Percentiles rank a stretch among this genome's conserved stretches.
Conservation (phyloP, 2,888 invertebrate genomes). For the Polietes domitor region DNA sequence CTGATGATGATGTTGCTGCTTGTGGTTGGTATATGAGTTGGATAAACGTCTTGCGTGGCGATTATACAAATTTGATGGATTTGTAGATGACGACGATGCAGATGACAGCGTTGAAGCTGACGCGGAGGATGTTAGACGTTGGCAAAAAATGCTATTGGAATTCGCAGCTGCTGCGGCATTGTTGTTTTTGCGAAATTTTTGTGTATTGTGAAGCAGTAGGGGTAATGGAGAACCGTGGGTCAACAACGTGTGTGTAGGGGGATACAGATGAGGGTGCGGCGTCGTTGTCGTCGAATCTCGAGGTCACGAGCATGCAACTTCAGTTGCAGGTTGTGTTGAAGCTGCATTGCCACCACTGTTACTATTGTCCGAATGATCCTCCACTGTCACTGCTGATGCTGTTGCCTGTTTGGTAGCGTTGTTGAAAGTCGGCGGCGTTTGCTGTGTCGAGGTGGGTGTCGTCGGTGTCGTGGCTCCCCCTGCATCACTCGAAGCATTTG, state of each 20-base stretch:
- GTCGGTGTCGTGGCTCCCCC: constrained; percentile 67
- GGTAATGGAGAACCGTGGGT: constrained; percentile 56
- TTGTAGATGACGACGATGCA: constrained; percentile 23
- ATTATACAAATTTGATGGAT: constrained; percentile 60
- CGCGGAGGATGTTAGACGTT: constrained; percentile 70
- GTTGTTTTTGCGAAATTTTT: constrained; percentile 78
- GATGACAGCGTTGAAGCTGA: constrained; percentile 60
- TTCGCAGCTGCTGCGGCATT: constrained; percentile 79
- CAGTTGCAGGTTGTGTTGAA: constrained; percentile 73
- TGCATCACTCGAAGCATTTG: constrained; percentile 78
- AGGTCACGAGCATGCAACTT: constrained; percentile 81
- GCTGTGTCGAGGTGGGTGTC: constrained; percentile 74
- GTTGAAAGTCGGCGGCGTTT: constrained; percentile 72
- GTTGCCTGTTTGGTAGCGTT: constrained; percentile 33
- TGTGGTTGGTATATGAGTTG: constrained; percentile 29
- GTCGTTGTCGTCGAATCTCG: constrained; percentile 69
- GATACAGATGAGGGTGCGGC: constrained; percentile 63
- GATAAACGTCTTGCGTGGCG: constrained; percentile 58
- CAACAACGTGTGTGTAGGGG: constrained; percentile 63
- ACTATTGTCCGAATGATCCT: constrained; percentile 55
- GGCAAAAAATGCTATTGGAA: constrained; percentile 78
- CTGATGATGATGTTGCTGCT: constrained; percentile 52
- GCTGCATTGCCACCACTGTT: constrained; percentile 55
- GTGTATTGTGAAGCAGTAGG: constrained; percentile 66
- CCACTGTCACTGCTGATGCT: constrained; percentile 46